These are phyloP conservation scores for Epirrhoe alternata DNA, from an alignment of 2,888 invertebrate genomes.

Conservation along the genomic window DNA sequence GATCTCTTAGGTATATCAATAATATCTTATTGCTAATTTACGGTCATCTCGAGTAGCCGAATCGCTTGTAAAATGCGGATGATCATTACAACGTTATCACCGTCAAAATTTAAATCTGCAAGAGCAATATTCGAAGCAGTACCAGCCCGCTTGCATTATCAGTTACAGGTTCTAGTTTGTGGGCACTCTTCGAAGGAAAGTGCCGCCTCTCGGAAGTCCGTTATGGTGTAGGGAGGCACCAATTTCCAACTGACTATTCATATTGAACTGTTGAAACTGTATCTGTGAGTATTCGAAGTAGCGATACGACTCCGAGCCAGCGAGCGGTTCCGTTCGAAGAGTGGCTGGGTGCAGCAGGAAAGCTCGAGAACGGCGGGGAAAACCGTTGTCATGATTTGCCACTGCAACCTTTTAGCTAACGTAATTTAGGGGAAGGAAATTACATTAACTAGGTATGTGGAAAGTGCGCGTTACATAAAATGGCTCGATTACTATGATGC, in stretches of 20 bases:
- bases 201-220: constrained; percentile 15
- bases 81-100: constrained; percentile 57
- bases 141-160: constrained; percentile 75
- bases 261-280: constrained; percentile 15
- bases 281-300: constrained; percentile 22
- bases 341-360: constrained; percentile 41
- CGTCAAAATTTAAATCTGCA: constrained; percentile 68
- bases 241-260: constrained; percentile 7
- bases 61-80: constrained; percentile 68
- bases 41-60: constrained; percentile 76
- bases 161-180: constrained; percentile 46
- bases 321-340: constrained; percentile 33
- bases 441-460: constrained; percentile 77
- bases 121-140: constrained; percentile 79
- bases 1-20: constrained; percentile 83
- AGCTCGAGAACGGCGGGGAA: constrained; percentile 52
- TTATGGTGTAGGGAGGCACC: constrained; percentile 4
- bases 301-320: constrained; percentile 27
- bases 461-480: constrained; percentile 84
- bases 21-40: constrained; percentile 82
- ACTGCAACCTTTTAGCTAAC: constrained; percentile 60
- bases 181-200: constrained; percentile 42
- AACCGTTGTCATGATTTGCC: constrained; percentile 40
- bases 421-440: constrained; percentile 79
- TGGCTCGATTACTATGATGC: constrained; percentile 85